phyloP scores from a whole-genome alignment of 2,113 vertebrate species.

The Bettongia penicillata region DNA sequence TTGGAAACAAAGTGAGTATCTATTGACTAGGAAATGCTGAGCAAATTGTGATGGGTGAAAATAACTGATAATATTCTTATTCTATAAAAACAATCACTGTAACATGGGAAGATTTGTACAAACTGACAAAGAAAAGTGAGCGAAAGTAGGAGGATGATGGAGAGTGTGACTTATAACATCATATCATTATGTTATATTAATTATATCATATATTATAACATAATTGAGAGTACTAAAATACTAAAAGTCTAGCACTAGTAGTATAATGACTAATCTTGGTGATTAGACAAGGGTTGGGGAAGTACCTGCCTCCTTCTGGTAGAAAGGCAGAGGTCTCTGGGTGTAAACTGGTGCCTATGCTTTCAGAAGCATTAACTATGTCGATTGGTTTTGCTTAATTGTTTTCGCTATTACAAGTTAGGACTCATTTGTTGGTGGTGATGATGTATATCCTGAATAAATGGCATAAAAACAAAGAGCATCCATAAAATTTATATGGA shows the following conservation, averaged over 20 bases:
- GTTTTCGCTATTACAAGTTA: neutral
- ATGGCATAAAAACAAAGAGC: neutral
- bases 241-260: neutral
- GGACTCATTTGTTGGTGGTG: neutral
- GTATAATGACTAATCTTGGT: neutral
- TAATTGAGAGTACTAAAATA: neutral
- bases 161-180: neutral
- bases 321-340: neutral
- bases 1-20: neutral
- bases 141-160: neutral
- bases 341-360: neutral
- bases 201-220: neutral
- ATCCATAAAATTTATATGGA: neutral
- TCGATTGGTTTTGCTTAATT: neutral
- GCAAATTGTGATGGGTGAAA: neutral
- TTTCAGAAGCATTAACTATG: neutral
- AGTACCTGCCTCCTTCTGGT: neutral
- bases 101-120: neutral
- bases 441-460: neutral
- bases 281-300: neutral
- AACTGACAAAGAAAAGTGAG: neutral
- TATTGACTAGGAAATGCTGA: neutral
- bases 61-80: neutral
- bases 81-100: neutral
- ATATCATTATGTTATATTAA: no score